These are phyloP conservation scores for Zoanthus sansibaricus DNA, from an alignment of 92 coral and sea anemone genomes.

Conservation along the genomic window DNA sequence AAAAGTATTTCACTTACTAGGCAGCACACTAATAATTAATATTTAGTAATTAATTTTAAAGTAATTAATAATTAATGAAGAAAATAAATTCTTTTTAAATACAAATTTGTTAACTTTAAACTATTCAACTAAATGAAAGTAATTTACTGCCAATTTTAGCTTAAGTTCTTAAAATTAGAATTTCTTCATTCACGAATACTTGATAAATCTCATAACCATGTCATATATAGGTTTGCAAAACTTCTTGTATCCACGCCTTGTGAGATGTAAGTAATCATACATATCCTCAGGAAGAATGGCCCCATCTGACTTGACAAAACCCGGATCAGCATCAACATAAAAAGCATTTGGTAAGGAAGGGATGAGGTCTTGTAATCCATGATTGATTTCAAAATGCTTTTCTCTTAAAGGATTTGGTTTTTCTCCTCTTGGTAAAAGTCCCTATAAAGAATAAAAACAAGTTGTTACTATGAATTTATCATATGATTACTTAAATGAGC, in stretches of 20 bases:
- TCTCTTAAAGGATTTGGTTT: constrained; percentile 92
- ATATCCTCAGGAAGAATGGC: constrained; percentile 83
- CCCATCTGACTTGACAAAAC: constrained; percentile 88
- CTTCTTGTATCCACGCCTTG: constrained; percentile 81
- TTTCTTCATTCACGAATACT: constrained; percentile 56
- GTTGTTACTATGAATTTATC: background rate
- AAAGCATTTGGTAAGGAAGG: constrained; percentile 81
- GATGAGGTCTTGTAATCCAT: constrained; percentile 72
- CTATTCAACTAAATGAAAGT: too few species aligned
- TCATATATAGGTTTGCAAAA: constrained; percentile 76
- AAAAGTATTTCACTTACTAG: too few species aligned
- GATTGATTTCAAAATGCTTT: constrained; percentile 89
- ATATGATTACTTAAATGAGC: too few species aligned
- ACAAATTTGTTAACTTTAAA: too few species aligned
- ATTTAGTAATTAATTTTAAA: too few species aligned
- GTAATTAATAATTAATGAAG: too few species aligned
- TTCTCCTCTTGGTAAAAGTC: constrained; percentile 92
- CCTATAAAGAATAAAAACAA: constrained; percentile 52
- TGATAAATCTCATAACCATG: constrained; percentile 77
- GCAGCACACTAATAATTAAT: too few species aligned
- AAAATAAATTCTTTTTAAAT: too few species aligned
- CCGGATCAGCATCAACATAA: constrained; percentile 93
- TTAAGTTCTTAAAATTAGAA: background rate
- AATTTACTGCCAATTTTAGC: too few species aligned
- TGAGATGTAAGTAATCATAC: constrained; percentile 90